Evolutionary conservation across 92 coral and sea anemone species (phyloP), one percentile per base, ranked within the genome.

Genomic region (Epizoanthus stellaris): DNA sequence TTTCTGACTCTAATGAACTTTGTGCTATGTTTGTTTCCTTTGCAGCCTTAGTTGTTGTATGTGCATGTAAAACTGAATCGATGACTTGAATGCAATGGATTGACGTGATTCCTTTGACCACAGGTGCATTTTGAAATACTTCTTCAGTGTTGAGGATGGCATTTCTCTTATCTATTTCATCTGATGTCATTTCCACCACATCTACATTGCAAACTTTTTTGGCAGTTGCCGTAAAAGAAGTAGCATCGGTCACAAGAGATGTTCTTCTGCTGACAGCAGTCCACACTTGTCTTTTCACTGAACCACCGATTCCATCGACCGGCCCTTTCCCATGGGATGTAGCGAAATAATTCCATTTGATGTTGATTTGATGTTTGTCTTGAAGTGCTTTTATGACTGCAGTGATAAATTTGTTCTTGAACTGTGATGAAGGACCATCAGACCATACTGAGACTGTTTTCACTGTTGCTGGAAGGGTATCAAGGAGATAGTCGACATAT

Each of bases 351-450:
- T 76, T 85, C 76, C 88, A 85, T 59, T 59, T 85, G 49, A 85
- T 85, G 75, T 77, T 40, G 84, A 85, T 65, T 25, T 86, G 73
- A 66, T 86, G 85, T 81, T 76, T 86, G 54, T 77, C 85, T 77
- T 86, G 70, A 73, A 86, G 89, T 72, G 89, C 52, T 73, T 6
- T 76, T 52, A 76, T 70, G 16, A 81, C 76, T 76, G 89, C 80
- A 53, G 82, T 81, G 63, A 86, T 77, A 86, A 86, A 86, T 25
- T 73, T 80, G 89, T 86, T 86, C 69, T 86, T 86, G 67, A 86
- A 86, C 89, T 86, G 89, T n/a, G 89, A 86, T 23, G 85, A 76
- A 67, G 89, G 85, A 74, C 89, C 89, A 86, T 86, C 89, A 52
- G 89, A 86, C 88, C 88, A 85, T 47, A 67, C 73, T 60, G 89